A percentile compares a stretch with the other conserved stretches of the same genome.
Conservation (phyloP, 2,113 vertebrate genomes). For the Gambusia affinis region DNA sequence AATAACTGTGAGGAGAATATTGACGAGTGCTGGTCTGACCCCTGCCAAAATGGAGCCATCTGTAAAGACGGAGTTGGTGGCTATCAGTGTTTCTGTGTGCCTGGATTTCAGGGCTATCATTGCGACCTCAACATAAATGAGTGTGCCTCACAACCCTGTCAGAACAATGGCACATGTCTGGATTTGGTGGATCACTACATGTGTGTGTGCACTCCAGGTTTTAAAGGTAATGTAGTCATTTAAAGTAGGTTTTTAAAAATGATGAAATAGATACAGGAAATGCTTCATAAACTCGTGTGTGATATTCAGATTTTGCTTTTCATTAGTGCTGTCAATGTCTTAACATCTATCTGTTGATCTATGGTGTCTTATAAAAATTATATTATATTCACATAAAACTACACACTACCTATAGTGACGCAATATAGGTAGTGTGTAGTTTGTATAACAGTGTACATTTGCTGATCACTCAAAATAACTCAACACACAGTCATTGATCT, state of each 20-base stretch:
- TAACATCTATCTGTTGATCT: neutral
- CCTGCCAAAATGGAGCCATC: slow-evolving; percentile 93
- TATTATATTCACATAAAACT: too few species aligned
- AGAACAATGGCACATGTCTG: slow-evolving; percentile 87
- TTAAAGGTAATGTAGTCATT: slow-evolving; percentile 79
- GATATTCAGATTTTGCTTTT: too few species aligned
- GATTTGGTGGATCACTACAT: slow-evolving; percentile 88
- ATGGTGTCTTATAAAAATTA: too few species aligned
- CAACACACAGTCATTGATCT: too few species aligned
- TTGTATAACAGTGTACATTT: too few species aligned
- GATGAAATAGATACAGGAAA: neutral
- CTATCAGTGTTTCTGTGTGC: slow-evolving; percentile 95
- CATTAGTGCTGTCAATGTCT: too few species aligned
- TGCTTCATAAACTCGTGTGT: neutral
- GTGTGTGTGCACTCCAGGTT: slow-evolving; percentile 86
- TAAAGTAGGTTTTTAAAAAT: neutral
- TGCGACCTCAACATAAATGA: slow-evolving; percentile 97
- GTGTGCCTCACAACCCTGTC: slow-evolving; percentile 91
- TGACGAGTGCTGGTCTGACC: slow-evolving; percentile 83
- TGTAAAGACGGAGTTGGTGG: slow-evolving; percentile 79
- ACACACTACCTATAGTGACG: too few species aligned
- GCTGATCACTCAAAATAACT: too few species aligned
- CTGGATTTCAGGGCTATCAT: slow-evolving; percentile 92
- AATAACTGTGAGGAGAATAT: slow-evolving; percentile 78
- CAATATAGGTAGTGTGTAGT: too few species aligned